Conservation (phyloP, 2,113 vertebrate species). For the Ginglymostoma cirratum region DNA sequence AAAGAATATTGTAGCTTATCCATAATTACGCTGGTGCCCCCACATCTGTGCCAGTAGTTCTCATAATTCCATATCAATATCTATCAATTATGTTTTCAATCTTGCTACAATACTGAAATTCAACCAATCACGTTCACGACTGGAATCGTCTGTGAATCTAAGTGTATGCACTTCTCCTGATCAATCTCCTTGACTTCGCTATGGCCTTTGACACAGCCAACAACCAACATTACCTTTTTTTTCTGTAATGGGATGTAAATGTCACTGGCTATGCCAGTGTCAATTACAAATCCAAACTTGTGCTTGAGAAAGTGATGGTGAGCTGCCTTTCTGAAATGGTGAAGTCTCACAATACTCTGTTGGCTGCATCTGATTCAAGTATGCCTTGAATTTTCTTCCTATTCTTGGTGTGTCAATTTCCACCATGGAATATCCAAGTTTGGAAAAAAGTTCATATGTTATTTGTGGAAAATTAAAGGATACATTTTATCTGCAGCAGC, state of each 20-base stretch:
- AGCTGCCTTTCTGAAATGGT: too few relatives aligned
- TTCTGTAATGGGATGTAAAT: too few relatives aligned
- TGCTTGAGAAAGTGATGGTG: too few relatives aligned
- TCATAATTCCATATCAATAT: neutral
- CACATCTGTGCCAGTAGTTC: neutral
- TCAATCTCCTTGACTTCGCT: neutral
- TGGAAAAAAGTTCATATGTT: neutral
- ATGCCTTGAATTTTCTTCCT: neutral
- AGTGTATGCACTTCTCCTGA: neutral
- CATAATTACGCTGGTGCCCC: neutral
- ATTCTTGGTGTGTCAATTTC: neutral
- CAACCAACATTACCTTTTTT: too few relatives aligned
- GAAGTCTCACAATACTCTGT: too few relatives aligned
- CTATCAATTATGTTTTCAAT: neutral
- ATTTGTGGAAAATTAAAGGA: neutral
- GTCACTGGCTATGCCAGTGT: too few relatives aligned
- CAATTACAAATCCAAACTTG: too few relatives aligned
- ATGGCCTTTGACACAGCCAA: neutral
- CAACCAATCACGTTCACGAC: neutral
- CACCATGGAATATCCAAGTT: neutral
- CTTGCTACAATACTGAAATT: neutral
- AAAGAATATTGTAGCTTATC: neutral
- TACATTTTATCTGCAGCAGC: neutral
- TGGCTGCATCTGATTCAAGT: neutral
- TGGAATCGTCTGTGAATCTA: neutral